phyloP scores from a whole-genome alignment of 1,140 invertebrate species.

The Eriosoma lanigerum region DNA sequence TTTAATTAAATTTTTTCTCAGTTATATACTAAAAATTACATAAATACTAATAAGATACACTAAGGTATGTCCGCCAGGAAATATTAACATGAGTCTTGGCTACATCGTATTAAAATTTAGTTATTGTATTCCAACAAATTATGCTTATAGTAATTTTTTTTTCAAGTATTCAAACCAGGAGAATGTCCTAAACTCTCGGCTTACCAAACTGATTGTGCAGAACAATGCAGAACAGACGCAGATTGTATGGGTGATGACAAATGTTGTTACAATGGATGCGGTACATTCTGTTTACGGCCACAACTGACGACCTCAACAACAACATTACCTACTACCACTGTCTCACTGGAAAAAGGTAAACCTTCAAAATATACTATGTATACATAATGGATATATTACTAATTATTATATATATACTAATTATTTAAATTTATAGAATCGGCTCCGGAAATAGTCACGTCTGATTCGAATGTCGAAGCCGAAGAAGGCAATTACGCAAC shows the following conservation, averaged over 20 bases:
- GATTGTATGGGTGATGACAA: constrained; percentile 77
- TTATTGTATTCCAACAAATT: too few species aligned
- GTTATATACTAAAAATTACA: too few species aligned
- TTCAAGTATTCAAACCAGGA: constrained; percentile 72
- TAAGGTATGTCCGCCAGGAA: too few species aligned
- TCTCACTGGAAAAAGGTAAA: constrained; percentile 24
- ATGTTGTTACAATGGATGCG: constrained; percentile 80
- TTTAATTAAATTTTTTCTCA: too few species aligned
- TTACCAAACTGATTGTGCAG: constrained; percentile 62
- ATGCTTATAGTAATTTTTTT: too few species aligned
- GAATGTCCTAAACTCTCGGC: constrained; percentile 66
- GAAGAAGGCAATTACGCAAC: constrained; percentile 73
- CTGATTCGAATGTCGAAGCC: constrained; percentile 65
- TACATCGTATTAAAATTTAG: too few species aligned
- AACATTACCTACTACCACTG: not conserved
- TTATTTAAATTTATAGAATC: constrained; percentile 14
- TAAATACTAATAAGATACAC: too few species aligned
- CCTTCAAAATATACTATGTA: not conserved
- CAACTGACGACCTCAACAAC: constrained; percentile 54
- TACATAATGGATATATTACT: too few species aligned
- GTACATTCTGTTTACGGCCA: constrained; percentile 68
- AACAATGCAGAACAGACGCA: constrained; percentile 77
- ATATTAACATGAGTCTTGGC: too few species aligned
- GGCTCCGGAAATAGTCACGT: constrained; percentile 54
- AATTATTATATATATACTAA: too few species aligned